These are phyloP conservation scores for Chrosomus eos DNA, from an alignment of 2,797 vertebrate genomes.

Conservation along the genomic window DNA sequence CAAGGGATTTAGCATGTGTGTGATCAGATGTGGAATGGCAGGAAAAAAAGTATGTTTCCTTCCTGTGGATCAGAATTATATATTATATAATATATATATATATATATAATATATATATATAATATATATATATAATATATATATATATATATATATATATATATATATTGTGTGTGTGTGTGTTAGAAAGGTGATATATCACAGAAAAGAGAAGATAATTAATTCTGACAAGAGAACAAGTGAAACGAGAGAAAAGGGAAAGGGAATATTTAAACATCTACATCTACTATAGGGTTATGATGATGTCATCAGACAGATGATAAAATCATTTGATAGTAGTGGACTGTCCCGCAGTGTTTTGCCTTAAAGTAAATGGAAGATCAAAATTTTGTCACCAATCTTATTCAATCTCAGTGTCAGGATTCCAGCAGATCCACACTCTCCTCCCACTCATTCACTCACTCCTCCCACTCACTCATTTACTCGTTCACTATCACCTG, in stretches of 20 bases:
- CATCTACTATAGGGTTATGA: background rate
- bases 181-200: background rate
- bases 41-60: background rate
- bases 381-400: background rate
- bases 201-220: background rate
- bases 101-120: too few species aligned
- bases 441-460: too few species aligned
- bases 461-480: too few species aligned
- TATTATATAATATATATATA: too few species aligned
- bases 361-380: background rate
- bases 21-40: constrained; percentile 5
- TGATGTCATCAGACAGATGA: background rate
- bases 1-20: constrained; percentile 23
- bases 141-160: too few species aligned
- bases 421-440: too few species aligned
- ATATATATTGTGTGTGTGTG: background rate
- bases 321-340: background rate
- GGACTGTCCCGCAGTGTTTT: background rate
- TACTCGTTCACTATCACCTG: too few species aligned
- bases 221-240: background rate
- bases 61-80: background rate
- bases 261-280: background rate
- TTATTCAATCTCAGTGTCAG: background rate
- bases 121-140: too few species aligned
- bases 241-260: background rate